Evolutionary conservation across 1,140 invertebrate genomes (phyloP), one percentile per base, ranked within the genome.

Genomic region (Proctacanthus coquilletti): DNA sequence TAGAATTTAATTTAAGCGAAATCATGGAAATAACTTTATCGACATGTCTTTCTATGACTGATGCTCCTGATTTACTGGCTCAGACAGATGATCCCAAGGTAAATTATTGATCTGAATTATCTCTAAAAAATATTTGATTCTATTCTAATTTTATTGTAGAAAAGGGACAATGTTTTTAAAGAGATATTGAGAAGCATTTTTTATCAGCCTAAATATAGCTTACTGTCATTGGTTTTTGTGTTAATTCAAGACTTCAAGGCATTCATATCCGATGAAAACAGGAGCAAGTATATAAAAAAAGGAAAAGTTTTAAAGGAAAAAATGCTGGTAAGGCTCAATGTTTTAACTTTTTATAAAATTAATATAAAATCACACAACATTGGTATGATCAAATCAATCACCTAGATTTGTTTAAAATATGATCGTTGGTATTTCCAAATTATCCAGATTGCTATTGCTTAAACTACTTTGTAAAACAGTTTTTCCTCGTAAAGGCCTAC

Each of bases 131-230:
- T n/a, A n/a, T n/a, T n/a, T n/a, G n/a, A n/a, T n/a, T n/a, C n/a
- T n/a, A n/a, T n/a, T n/a, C n/a, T n/a, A n/a, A n/a, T n/a, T n/a
- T n/a, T 27, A 27, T 48, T 55, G 17, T 47, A 70, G 66, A 37
- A 48, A 3, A 46, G 59, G 11, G 55, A 54, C 23, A 66, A 60
- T 41, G 10, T 64, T 3, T 18, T 48, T 0, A 9, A 60, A 3
- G 70, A 71, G n/a, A n/a, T 47, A 14, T 68, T 2, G 1, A 54
- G 1, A 71, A 70, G 45, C 36, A 48, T 14, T 0, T 62, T n/a
- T n/a, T 0, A 38, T 64, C 13, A 64, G 68, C 65, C 64, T 0
- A 40, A 52, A 11, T 53, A 63, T 15, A 66, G 68, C 2, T 42
- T 59, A 15, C 51, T 61, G 21, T 52, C 51, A 11, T 42, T 67